phyloP scores from a whole-genome alignment of 2,113 vertebrate genomes.

The Acinonyx jubatus region DNA sequence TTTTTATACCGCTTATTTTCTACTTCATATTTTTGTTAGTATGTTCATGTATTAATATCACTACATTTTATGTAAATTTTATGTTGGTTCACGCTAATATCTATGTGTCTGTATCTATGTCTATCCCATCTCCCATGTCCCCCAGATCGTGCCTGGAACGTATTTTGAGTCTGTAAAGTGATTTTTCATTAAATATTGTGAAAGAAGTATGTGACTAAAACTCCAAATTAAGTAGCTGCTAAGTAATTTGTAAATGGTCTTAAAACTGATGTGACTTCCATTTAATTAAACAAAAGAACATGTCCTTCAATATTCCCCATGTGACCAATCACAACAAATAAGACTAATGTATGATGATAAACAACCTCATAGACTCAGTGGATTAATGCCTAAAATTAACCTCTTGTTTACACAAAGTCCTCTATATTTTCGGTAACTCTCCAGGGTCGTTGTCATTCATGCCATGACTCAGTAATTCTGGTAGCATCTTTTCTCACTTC shows the following conservation, averaged over 20 bases:
- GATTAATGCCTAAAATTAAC: neutral
- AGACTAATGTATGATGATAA: constrained; percentile 24
- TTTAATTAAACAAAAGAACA: neutral
- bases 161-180: neutral
- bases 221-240: neutral
- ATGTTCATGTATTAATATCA: neutral
- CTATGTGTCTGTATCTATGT: neutral
- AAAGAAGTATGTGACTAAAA: neutral
- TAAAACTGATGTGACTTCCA: neutral
- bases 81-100: neutral
- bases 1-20: neutral
- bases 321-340: neutral
- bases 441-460: neutral
- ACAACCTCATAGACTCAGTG: neutral
- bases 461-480: neutral
- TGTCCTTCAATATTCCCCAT: neutral
- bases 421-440: neutral
- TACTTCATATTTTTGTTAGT: neutral
- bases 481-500: neutral
- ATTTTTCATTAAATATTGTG: constrained; percentile 22
- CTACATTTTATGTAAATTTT: neutral
- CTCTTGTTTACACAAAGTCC: neutral
- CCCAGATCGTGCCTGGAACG: neutral
- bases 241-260: neutral
- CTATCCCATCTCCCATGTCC: neutral